phyloP scores from a whole-genome alignment of 2,888 invertebrate genomes.

The Orchesella flavescens region DNA sequence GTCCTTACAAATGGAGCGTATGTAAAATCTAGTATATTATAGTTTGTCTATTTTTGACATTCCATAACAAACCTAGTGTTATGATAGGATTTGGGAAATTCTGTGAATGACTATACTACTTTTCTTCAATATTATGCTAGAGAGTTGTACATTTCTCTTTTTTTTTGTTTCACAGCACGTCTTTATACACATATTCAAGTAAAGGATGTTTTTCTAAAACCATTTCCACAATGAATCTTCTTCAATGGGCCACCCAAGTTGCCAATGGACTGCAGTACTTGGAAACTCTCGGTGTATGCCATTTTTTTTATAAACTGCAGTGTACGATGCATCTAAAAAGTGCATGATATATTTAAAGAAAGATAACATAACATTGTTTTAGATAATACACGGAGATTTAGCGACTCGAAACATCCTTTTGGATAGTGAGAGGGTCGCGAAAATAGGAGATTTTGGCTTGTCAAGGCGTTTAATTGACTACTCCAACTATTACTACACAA shows the following conservation, averaged over 20 bases:
- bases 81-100: neutral
- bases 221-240: constrained; percentile 63
- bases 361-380: constrained; percentile 12
- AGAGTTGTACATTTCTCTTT: neutral
- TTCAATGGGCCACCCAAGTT: constrained; percentile 66
- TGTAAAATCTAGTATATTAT: neutral
- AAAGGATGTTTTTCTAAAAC: constrained; percentile 46
- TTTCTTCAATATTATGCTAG: neutral
- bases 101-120: too few relatives aligned
- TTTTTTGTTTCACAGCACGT: constrained; percentile 1
- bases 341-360: neutral
- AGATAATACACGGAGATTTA: constrained; percentile 66
- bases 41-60: constrained; percentile 2
- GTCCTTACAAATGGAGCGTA: constrained; percentile 37
- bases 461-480: constrained; percentile 64
- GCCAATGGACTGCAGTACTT: constrained; percentile 67
- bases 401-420: constrained; percentile 64
- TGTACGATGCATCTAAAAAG: too few relatives aligned
- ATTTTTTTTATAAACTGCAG: neutral
- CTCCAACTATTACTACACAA: constrained; percentile 62
- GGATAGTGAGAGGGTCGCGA: constrained; percentile 54
- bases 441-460: constrained; percentile 67
- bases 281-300: constrained; percentile 54
- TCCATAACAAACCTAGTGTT: neutral
- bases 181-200: constrained; percentile 28